Base-by-base conservation (phyloP, 1,140 invertebrate species). In the Drosophila sechellia region DNA sequence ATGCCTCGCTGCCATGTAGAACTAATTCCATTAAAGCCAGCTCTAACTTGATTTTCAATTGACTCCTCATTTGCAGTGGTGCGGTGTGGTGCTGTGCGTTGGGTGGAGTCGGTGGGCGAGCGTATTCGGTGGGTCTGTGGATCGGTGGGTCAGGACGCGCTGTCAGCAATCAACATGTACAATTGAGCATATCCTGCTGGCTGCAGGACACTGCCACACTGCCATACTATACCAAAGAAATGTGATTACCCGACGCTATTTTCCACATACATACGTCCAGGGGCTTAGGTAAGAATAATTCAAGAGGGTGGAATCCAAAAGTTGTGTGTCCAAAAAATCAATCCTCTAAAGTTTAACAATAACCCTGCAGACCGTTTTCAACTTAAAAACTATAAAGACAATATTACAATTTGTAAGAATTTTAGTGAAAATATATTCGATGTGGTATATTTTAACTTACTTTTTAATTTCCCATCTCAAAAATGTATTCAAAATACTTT, bases 1-100 rank as follows among this genome's bases (percentile, higher is more conserved):
- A 55, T 63, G 58, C 43, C 66, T 55, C 63, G 57, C 43, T 72
- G 46, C 57, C 64, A 83, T 72, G 78, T 69, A 81, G 78, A 86
- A 87, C 84, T 87, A 87, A 87, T 87, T 87, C 84, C 79, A 87
- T 87, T 87, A 87, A 83, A 83, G 84, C 84, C 74, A 77, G 76
- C 84, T 84, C 84, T 87, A 87, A 87, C 84, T 87, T 87, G 84
- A 87, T 87, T 87, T 87, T 89, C 84, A 87, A 87, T 87, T 87
- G 84, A 87, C 84, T 87, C 84, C 84, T 80, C 85, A 89, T 87
- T 87, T 89, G 66, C 53, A 43, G 31, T 12, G 54, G 61, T n/a
- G 37, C 22, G 45, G 22, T 15, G 45, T 3, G 39, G 17, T 35
- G 34, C 27, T 31, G 27, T 31, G 46, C 5, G 48, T 12, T 10